Conservation (phyloP, 2,888 invertebrate genomes). For the Calliopum simillimum region DNA sequence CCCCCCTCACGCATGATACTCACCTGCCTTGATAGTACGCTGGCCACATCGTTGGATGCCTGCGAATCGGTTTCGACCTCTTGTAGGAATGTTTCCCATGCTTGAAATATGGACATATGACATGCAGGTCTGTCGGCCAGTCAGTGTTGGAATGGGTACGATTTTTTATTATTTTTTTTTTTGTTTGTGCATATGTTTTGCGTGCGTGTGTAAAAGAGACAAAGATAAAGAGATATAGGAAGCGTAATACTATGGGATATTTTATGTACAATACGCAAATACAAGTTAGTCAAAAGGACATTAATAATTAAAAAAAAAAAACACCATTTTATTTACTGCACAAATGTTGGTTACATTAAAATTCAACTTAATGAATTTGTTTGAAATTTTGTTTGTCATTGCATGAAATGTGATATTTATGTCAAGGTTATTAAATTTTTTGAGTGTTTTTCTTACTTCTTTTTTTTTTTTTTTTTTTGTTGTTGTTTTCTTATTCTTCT, state of each 20-base stretch:
- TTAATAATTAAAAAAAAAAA: too few relatives aligned
- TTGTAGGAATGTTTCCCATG: slow-evolving; percentile 91
- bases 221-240: slow-evolving; percentile 10
- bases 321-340: too few relatives aligned
- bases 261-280: too few relatives aligned
- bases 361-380: too few relatives aligned
- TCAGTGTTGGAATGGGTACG: not conserved
- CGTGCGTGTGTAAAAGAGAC: slow-evolving; percentile 13
- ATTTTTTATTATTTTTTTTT: not conserved
- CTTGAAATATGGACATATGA: slow-evolving; percentile 85
- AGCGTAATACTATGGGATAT: too few relatives aligned
- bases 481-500: slow-evolving; percentile 5
- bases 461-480: too few relatives aligned
- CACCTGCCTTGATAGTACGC: slow-evolving; percentile 79
- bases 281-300: too few relatives aligned
- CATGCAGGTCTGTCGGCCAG: slow-evolving; percentile 75
- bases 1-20: slow-evolving; percentile 38
- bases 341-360: too few relatives aligned
- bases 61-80: slow-evolving; percentile 92
- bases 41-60: slow-evolving; percentile 86
- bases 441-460: slow-evolving; percentile 36
- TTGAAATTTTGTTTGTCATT: too few relatives aligned
- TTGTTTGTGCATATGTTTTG: slow-evolving; percentile 1
- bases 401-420: too few relatives aligned
- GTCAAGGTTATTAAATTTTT: slow-evolving; percentile 19